Conservation (phyloP, 2,113 vertebrate genomes). For the Globicephala melas region DNA sequence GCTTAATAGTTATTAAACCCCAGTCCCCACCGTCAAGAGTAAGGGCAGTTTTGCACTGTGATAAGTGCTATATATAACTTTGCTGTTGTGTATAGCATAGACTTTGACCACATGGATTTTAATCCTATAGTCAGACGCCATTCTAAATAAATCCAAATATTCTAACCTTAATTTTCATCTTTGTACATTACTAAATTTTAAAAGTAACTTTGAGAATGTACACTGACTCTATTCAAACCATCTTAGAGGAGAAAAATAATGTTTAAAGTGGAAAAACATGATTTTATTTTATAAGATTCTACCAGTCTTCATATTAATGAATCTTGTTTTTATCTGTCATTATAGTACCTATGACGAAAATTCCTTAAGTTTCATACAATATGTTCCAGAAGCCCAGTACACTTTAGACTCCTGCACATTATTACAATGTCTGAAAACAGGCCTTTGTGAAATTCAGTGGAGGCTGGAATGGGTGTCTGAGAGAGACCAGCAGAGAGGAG, state of each 20-base stretch:
- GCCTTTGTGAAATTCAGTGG: not conserved
- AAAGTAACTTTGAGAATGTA: not conserved
- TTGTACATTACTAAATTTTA: not conserved
- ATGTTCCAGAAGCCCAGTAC: not conserved
- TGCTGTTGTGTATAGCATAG: not conserved
- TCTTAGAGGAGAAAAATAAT: not conserved
- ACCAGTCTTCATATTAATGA: not conserved
- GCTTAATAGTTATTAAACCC: not conserved
- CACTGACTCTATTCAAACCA: not conserved
- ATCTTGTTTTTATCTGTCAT: not conserved
- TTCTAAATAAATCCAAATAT: not conserved
- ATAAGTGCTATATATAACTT: not conserved
- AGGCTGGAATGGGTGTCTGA: not conserved
- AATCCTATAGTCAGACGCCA: not conserved
- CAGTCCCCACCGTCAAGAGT: not conserved
- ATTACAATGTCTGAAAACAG: not conserved
- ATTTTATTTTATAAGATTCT: not conserved
- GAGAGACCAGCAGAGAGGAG: not conserved
- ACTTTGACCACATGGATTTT: not conserved
- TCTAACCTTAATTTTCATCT: not conserved
- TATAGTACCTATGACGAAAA: not conserved
- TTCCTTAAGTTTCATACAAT: not conserved
- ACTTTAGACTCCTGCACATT: not conserved
- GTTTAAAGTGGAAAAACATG: not conserved
- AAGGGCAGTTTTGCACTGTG: not conserved